These are phyloP conservation scores for Coranthus polyacanthus DNA, from an alignment of 2,797 vertebrate genomes.

Conservation along the genomic window DNA sequence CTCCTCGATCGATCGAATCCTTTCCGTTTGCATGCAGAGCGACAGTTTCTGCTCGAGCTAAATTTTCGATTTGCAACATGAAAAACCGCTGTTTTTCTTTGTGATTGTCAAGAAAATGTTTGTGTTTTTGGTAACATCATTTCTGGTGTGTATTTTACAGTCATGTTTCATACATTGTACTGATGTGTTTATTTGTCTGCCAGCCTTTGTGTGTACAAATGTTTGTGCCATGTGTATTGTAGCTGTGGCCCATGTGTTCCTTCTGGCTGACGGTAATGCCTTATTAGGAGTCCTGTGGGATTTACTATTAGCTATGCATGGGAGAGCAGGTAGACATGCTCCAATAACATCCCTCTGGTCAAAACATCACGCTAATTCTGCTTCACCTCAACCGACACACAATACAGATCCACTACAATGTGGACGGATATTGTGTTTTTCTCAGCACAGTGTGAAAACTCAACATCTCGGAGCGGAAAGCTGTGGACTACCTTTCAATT, in stretches of 20 bases:
- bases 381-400: slow-evolving; percentile 46
- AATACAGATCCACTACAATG: slow-evolving; percentile 1
- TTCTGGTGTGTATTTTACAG: slow-evolving; percentile 31
- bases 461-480: not conserved
- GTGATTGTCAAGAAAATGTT: slow-evolving; percentile 17
- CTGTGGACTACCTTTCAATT: not conserved
- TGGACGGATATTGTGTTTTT: slow-evolving; percentile 8
- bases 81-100: not conserved
- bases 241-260: slow-evolving; percentile 41
- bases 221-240: slow-evolving; percentile 42
- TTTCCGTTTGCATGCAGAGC: slow-evolving; percentile 21
- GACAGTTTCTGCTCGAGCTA: slow-evolving; percentile 2
- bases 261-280: slow-evolving; percentile 46
- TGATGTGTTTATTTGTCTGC: slow-evolving; percentile 40
- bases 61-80: slow-evolving; percentile 4
- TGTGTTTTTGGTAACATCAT: slow-evolving; percentile 1
- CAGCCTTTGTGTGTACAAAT: slow-evolving; percentile 22
- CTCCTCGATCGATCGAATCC: slow-evolving; percentile 22
- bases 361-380: slow-evolving; percentile 60
- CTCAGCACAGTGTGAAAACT: not conserved
- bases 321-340: slow-evolving; percentile 65
- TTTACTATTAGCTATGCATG: slow-evolving; percentile 70
- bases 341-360: slow-evolving; percentile 58
- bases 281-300: slow-evolving; percentile 57
- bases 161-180: slow-evolving; percentile 2